phyloP scores from a whole-genome alignment of 2,113 vertebrate genomes.

The Otocyon megalotis region DNA sequence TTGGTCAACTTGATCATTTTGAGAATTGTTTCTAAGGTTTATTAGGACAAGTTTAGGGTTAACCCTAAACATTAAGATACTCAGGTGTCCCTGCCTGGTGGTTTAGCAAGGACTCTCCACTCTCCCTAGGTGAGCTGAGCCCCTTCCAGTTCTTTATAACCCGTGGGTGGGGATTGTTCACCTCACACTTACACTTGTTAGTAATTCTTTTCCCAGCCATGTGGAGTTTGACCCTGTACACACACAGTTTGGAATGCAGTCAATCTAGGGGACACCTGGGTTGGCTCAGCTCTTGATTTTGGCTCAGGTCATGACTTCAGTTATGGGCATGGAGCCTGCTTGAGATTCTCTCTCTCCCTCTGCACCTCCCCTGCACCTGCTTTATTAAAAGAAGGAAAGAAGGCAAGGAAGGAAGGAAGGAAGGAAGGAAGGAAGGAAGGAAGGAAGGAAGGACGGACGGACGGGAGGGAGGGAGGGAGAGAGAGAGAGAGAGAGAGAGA shows the following conservation, averaged over 20 bases:
- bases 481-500: too few species aligned
- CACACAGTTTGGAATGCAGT: not conserved
- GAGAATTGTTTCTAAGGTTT: not conserved
- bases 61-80: not conserved
- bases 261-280: not conserved
- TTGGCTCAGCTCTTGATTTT: too few species aligned
- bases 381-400: not conserved
- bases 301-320: too few species aligned
- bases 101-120: not conserved
- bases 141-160: not conserved
- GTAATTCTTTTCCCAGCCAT: not conserved
- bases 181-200: not conserved
- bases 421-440: too few species aligned
- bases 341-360: not conserved
- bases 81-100: not conserved
- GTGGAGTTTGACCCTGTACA: not conserved
- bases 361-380: not conserved
- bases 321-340: not conserved
- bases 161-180: not conserved
- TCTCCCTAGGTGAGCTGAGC: not conserved
- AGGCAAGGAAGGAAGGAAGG: not conserved
- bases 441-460: too few species aligned
- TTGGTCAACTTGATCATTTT: not conserved
- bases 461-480: too few species aligned
- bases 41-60: not conserved